Percentiles rank a stretch among this genome's conserved stretches.
Conservation (phyloP, 2,888 invertebrate species). For the Anticlea derivata region DNA sequence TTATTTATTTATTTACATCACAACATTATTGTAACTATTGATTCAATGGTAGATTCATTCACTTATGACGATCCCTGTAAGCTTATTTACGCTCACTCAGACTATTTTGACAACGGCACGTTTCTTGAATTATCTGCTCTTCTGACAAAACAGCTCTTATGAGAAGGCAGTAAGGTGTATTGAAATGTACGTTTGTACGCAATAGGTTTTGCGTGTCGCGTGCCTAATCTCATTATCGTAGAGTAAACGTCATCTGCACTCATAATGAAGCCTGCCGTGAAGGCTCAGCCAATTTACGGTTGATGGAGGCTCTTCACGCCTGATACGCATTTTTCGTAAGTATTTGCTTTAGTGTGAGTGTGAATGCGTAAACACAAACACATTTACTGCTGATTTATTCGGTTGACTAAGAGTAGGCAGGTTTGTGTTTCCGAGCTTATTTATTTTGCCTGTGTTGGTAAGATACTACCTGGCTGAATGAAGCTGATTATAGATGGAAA, state of each 20-base stretch:
- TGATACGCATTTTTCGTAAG: constrained; percentile 30
- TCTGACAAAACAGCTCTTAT: constrained; percentile 11
- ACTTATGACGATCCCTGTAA: neutral
- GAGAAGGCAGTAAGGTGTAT: constrained; percentile 3
- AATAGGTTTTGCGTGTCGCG: constrained; percentile 41
- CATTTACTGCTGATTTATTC: neutral
- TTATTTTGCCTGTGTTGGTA: too few relatives aligned
- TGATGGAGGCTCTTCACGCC: constrained; percentile 43
- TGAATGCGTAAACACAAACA: constrained; percentile 3
- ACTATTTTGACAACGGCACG: constrained; percentile 9
- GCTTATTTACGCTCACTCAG: neutral
- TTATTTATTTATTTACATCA: too few relatives aligned
- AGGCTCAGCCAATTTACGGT: constrained; percentile 35
- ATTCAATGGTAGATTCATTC: neutral
- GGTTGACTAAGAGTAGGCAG: neutral
- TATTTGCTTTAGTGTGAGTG: constrained; percentile 17
- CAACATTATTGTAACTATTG: neutral
- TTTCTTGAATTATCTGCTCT: neutral
- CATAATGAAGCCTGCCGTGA: constrained; percentile 45
- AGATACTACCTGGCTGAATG: too few relatives aligned
- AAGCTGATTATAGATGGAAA: too few relatives aligned
- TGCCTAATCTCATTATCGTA: constrained; percentile 48
- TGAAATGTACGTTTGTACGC: neutral
- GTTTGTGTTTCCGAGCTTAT: too few relatives aligned
- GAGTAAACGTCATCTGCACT: constrained; percentile 50